These are phyloP conservation scores for Drosophila lacteicornis DNA, from an alignment of 1,140 invertebrate species.

Conservation along the genomic window DNA sequence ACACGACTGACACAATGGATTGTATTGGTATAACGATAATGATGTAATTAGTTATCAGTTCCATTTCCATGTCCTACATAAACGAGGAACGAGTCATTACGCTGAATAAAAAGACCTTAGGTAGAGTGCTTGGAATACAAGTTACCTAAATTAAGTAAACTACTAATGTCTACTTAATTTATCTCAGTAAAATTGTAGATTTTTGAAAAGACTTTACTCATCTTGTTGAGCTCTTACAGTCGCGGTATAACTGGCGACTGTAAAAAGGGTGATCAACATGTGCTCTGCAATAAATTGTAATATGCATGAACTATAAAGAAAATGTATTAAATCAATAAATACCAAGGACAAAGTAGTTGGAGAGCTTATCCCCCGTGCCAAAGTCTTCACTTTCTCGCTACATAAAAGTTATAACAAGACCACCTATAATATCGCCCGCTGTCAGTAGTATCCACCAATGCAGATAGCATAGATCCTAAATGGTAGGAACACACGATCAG, in stretches of 20 bases:
- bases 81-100: too few relatives aligned
- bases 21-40: too few relatives aligned
- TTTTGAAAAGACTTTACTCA: too few relatives aligned
- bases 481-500: not conserved
- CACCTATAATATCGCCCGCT: not conserved
- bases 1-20: too few relatives aligned
- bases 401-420: not conserved
- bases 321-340: not conserved
- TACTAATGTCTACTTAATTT: too few relatives aligned
- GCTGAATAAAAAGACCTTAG: too few relatives aligned
- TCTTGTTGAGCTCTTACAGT: not conserved
- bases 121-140: too few relatives aligned
- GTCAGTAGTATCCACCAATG: constrained; percentile 1
- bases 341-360: not conserved
- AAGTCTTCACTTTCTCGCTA: not conserved
- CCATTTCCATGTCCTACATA: too few relatives aligned
- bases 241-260: not conserved
- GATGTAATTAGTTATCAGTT: too few relatives aligned
- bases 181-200: too few relatives aligned
- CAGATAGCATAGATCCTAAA: constrained; percentile 9
- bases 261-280: not conserved
- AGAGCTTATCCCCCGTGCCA: not conserved
- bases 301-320: too few relatives aligned
- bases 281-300: not conserved
- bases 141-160: too few relatives aligned